Base-by-base conservation (phyloP, 2,888 invertebrate genomes). In the Ernsta delagoae region DNA sequence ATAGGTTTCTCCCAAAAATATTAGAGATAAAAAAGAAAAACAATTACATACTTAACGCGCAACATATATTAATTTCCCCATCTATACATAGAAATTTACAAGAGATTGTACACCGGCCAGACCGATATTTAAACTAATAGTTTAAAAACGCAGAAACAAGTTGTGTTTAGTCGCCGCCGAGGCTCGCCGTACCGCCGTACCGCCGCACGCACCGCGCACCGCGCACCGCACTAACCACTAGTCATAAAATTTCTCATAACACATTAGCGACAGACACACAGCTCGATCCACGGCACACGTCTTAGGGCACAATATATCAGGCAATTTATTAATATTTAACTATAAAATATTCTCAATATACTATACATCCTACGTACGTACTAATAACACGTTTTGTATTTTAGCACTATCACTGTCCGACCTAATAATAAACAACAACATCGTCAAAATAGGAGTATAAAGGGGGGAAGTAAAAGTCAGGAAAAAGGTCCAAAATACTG, bases 61-160 rank as follows among this genome's bases (percentile, higher is more conserved):
- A 91, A 92, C 89, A 90, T 91, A 91, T 91, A 91, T 90, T 89
- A 90, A 90, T 89, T 89, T 89, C 86, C 91, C 91, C 89, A 83
- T 88, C 90, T 92, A 87, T 91, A 91, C 90, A 91, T 89, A 90
- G 24, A 88, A 82, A 88, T 90, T 89, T 92, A 92, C 92, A 92
- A 86, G 88, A 88, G 88, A 89, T 88, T 90, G 87, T 90, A 88
- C 85, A 89, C 81, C 88, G 88, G 88, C 77, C 72, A 78, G 70
- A 71, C 86, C 86, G 87, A 79, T 78, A 72, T 75, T 78, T 81
- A 82, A 83, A 87, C 84, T 83, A 86, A 86, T 85, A 86, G 88
- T 82, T 84, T 87, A 85, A 85, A n/a, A 80, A 81, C 69, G 72
- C 79, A 78, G 76, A 81, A 84, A 83, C 78, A 77, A 76, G 75